These are phyloP conservation scores for Tenthredo distinguenda DNA, from an alignment of 2,888 invertebrate genomes.

Conservation along the genomic window DNA sequence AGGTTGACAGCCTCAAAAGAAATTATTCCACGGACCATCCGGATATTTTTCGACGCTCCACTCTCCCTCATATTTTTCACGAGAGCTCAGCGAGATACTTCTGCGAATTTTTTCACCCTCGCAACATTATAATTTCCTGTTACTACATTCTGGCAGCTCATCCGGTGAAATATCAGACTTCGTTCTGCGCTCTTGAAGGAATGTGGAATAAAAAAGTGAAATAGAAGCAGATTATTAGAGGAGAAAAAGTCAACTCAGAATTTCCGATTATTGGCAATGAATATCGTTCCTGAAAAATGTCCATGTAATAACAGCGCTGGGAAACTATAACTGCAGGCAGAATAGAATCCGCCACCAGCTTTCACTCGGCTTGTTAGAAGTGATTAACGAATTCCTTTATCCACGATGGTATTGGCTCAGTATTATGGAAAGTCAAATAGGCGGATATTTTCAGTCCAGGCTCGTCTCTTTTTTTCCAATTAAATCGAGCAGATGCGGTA, in stretches of 20 bases:
- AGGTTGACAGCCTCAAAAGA: constrained; percentile 44
- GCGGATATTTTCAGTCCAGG: background rate
- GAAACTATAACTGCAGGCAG: constrained; percentile 5
- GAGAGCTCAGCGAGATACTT: constrained; percentile 2
- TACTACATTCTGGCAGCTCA: constrained; percentile 21
- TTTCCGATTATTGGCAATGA: constrained; percentile 5
- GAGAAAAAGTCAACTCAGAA: background rate
- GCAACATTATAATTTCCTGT: constrained; percentile 16
- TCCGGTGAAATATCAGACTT: constrained; percentile 9
- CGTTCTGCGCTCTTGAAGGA: background rate
- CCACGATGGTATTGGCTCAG: background rate
- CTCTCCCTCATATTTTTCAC: constrained; percentile 35
- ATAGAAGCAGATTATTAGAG: background rate
- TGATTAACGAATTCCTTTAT: constrained; percentile 23
- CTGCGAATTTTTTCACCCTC: constrained; percentile 10
- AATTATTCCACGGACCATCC: constrained; percentile 35
- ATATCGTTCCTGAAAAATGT: constrained; percentile 1
- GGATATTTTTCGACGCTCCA: constrained; percentile 5
- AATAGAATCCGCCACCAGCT: background rate
- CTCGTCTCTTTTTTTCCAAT: background rate
- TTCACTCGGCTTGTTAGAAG: background rate
- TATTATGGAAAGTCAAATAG: background rate
- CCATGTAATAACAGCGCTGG: background rate
- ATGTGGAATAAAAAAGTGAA: background rate
- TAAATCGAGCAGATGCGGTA: background rate